These are phyloP conservation scores for Carcina quercana DNA, from an alignment of 2,888 invertebrate genomes.

Conservation along the genomic window DNA sequence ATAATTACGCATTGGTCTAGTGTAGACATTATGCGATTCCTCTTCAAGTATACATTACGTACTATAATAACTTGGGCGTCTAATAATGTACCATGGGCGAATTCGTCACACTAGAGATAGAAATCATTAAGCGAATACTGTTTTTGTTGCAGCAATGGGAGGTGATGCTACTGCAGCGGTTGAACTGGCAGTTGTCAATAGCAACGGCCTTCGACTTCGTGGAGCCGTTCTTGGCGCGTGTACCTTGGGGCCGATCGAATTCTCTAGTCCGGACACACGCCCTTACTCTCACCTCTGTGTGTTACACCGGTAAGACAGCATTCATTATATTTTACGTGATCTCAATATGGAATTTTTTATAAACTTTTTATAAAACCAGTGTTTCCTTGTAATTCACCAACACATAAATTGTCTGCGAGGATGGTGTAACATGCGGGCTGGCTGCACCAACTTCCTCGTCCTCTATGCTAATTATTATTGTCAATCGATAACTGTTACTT, in stretches of 20 bases:
- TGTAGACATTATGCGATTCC: too few relatives aligned
- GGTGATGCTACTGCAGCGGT: slow-evolving; percentile 80
- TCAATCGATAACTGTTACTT: slow-evolving; percentile 38
- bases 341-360: too few relatives aligned
- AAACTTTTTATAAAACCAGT: too few relatives aligned
- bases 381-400: slow-evolving; percentile 1
- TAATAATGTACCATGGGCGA: background rate
- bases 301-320: slow-evolving; percentile 81
- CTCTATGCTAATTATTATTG: slow-evolving; percentile 34
- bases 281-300: slow-evolving; percentile 83
- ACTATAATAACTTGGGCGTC: background rate
- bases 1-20: too few relatives aligned
- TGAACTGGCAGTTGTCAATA: slow-evolving; percentile 87
- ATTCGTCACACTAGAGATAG: too few relatives aligned
- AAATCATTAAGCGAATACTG: background rate
- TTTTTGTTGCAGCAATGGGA: slow-evolving; percentile 83
- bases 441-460: slow-evolving; percentile 32
- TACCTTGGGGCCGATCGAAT: slow-evolving; percentile 75
- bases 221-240: slow-evolving; percentile 83
- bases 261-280: slow-evolving; percentile 81
- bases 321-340: slow-evolving; percentile 1
- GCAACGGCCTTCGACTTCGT: slow-evolving; percentile 89
- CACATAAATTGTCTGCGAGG: slow-evolving; percentile 17
- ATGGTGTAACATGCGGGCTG: slow-evolving; percentile 53
- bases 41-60: too few relatives aligned